These are phyloP conservation scores for Cetonia aurata DNA, from an alignment of 2,888 invertebrate genomes.

Conservation along the genomic window DNA sequence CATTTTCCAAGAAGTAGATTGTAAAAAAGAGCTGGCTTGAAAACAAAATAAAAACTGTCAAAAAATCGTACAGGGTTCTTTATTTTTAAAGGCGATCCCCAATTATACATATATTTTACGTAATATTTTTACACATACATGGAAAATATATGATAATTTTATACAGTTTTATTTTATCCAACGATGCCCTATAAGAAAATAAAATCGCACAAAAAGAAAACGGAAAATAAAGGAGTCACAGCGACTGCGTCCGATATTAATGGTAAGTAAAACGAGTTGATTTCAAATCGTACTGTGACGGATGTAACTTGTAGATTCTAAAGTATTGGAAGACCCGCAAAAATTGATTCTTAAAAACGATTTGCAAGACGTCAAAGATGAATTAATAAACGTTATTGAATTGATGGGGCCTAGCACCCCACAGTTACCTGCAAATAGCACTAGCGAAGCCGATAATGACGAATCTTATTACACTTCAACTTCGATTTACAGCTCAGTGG, in stretches of 20 bases:
- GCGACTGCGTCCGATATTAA: conserved; percentile 40
- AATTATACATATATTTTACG: conserved; percentile 19
- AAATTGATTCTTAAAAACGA: conserved; percentile 9
- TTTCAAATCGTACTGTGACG: not conserved
- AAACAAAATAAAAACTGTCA: conserved; percentile 47
- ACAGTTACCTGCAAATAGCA: conserved; percentile 44
- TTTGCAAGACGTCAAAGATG: conserved; percentile 49
- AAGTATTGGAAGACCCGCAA: not conserved
- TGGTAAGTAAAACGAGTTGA: conserved; percentile 24
- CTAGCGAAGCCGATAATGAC: conserved; percentile 52
- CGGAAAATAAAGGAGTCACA: conserved; percentile 44
- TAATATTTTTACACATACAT: conserved; percentile 10
- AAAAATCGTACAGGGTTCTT: conserved; percentile 29
- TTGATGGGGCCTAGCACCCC: conserved; percentile 54
- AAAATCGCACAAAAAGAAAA: conserved; percentile 7
- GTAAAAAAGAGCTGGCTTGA: conserved; percentile 45
- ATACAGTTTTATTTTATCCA: not conserved
- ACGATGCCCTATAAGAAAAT: conserved; percentile 4
- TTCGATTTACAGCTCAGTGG: conserved; percentile 43
- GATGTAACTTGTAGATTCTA: conserved; percentile 2
- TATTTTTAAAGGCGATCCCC: not conserved
- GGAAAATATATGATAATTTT: conserved; percentile 19
- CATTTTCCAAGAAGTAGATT: not conserved
- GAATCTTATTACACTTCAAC: conserved; percentile 46
- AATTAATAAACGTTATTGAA: conserved; percentile 55